A percentile compares a stretch with the other conserved stretches of the same genome.
phyloP scores from a whole-genome alignment of 1,140 invertebrate genomes.

The Drosophila saltans region DNA sequence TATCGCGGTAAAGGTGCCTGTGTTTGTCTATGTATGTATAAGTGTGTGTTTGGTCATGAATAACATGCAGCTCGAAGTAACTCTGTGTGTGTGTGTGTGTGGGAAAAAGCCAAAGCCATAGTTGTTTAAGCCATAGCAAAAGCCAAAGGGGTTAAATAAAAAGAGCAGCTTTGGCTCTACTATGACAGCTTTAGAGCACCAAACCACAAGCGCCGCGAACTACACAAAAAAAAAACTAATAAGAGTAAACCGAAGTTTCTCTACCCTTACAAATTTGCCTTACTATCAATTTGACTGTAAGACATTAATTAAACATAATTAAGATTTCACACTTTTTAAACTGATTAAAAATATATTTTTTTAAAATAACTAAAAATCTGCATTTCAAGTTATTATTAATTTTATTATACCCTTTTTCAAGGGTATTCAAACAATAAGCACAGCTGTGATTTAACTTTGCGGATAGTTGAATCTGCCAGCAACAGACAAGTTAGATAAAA shows the following conservation, averaged over 20 bases:
- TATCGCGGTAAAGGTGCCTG: constrained; percentile 35
- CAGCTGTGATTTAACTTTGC: constrained; percentile 68
- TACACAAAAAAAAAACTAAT: constrained; percentile 7
- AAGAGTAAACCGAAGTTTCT: background rate
- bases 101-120: constrained; percentile 53
- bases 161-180: constrained; percentile 51
- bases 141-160: constrained; percentile 75
- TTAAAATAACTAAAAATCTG: too few species aligned
- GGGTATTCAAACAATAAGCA: constrained; percentile 59
- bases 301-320: background rate
- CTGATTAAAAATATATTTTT: background rate
- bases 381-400: background rate
- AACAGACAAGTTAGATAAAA: background rate
- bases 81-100: constrained; percentile 19
- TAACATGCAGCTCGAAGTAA: constrained; percentile 77
- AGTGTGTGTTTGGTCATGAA: constrained; percentile 70
- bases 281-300: background rate
- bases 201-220: constrained; percentile 23
- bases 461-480: constrained; percentile 42
- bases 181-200: constrained; percentile 57
- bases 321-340: background rate
- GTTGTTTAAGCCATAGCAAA: constrained; percentile 73
- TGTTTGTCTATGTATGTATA: constrained; percentile 20
- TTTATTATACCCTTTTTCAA: background rate
- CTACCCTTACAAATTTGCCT: background rate